Evolutionary conservation across 1,140 invertebrate genomes (phyloP), one percentile per base, ranked within the genome.

Genomic region (Hydropsyche tenuis): DNA sequence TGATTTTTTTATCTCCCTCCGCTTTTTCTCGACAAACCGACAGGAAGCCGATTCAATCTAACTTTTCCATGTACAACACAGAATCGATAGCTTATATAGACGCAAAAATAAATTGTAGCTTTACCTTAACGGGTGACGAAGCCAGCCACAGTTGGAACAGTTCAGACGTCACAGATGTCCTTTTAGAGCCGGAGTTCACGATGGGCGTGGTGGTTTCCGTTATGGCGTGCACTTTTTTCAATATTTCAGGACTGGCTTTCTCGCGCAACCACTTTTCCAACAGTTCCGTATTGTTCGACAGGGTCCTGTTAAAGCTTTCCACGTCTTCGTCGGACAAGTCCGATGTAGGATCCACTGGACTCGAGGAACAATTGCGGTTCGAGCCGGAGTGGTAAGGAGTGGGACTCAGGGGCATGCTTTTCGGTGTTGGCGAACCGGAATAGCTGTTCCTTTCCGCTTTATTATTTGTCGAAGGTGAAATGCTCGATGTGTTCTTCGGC

Each of bases 161-260:
- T 80, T 95, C 93, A 56, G 92, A 93, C 6, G 92, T 94, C 42
- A 94, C 91, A 51, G 93, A 94, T 71, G 92, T 92, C 53, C 92
- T 87, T 68, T 90, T 89, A 7, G 87, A 86, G 48, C 86, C 80
- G 20, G 81, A 69, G 72, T 77, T 83, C 0, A 85, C 82, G 3
- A 81, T 80, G 30, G 82, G 81, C 30, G n/a, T 37, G 30, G 9
- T n/a, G n/a, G 84, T 81, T 5, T 86, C 85, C 16, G 87, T 86
- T 66, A 88, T 80, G 78, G 80, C 84, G 73, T 87, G 86, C 18
- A 88, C 77, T 51, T 84, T 82, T 70, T 82, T 82, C 56, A 88
- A 83, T 63, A 92, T 86, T 70, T 93, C 92, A 1, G 86, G 80
- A 71, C 87, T 88, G 0, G 91, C 92, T 79, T 90, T 90, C 51